Evolutionary conservation across 2,888 invertebrate species (phyloP), one percentile per base, ranked within the genome.

Genomic region (Spilosoma lubricipeda): DNA sequence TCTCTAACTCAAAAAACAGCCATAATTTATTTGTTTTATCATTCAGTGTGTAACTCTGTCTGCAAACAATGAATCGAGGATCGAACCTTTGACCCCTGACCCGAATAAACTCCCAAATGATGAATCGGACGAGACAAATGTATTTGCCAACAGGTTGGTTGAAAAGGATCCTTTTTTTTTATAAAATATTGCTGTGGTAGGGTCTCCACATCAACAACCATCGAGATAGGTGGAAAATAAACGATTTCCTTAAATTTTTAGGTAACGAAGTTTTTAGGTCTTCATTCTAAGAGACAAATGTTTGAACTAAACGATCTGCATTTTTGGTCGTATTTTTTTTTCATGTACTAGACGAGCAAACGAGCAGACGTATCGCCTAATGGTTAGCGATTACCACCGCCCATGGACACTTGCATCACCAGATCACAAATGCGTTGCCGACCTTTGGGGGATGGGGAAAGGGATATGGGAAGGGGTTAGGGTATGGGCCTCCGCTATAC

Each of bases 91-190:
- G 66, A 75, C 82, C 80, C 85, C 80, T 82, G 87, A 86, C 89
- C 89, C 86, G 83, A 89, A 88, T 89, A 89, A 89, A 89, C 89
- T 85, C 74, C 80, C 59, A 69, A 75, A 76, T 86, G 82, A 86
- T 77, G 83, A 85, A 83, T 83, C 76, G 70, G 67, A 75, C 23
- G 76, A 82, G 82, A 79, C 80, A 81, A 80, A 82, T 81, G 81
- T 79, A 76, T 79, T 78, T 73, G 79, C 83, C 86, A 86, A 87
- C 89, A 87, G 89, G 89, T 89, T 87, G 86, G 79, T 84, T 87
- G 89, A 87, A 85, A 78, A 78, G 76, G 80, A 85, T 89, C 78
- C n/a, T n/a, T 74, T 84, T 84, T 83, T 59, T 81, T 79, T 76
- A 73, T 42, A 64, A 68, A 59, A 68, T 67, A 45, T 65, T 36